Evolutionary conservation across 2,113 vertebrate species (phyloP), one percentile per base, ranked within the genome.

Genomic region (Pachyramphus minor): DNA sequence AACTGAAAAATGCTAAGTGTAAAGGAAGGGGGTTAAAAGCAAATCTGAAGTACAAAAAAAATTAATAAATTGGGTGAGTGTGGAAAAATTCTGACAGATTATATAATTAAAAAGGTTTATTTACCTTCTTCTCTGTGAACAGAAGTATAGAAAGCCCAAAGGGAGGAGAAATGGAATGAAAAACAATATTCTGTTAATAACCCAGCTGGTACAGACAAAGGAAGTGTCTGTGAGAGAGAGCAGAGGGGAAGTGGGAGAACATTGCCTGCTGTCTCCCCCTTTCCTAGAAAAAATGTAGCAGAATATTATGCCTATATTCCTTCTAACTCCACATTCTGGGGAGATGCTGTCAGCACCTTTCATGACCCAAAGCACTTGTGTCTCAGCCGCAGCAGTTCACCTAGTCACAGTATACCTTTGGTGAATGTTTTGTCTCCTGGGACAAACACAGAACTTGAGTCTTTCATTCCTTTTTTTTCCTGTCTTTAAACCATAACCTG

Each of bases 71-170:
- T 84, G 59, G 86, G 79, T 93, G 82, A 96, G 31, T 31, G 69
- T 79, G 37, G 69, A 90, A 92, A 96, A 97, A 96, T 83, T 92
- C 62, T 89, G 87, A 52, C 93, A 85, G 91, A 79, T 79, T 62
- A 64, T 68, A 75, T 94, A 95, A 97, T 96, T 96, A 82, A 95
- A 96, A 96, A 87, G 53, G 69, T 88, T 95, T 94, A 93, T 95
- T 95, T 96, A 90, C 93, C 85, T 97, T 95, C 9, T 96, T 94
- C 86, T 88, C 73, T 94, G 59, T 79, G 76, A 96, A 73, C 73
- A 94, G 86, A 88, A 90, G 79, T 87, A 95, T 87, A 95, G 91
- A 87, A 95, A 97, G 82, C 92, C 83, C 87, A 93, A 84, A 95
- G 94, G 93, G 93, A 95, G 49, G 62, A 88, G 78, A 95, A 93